A percentile compares a stretch with the other conserved stretches of the same genome.
Evolutionary conservation across 30 jellyfish, hydroid and myxozoan genomes (phyloP).

Genomic region (Cassiopea xamachana): DNA sequence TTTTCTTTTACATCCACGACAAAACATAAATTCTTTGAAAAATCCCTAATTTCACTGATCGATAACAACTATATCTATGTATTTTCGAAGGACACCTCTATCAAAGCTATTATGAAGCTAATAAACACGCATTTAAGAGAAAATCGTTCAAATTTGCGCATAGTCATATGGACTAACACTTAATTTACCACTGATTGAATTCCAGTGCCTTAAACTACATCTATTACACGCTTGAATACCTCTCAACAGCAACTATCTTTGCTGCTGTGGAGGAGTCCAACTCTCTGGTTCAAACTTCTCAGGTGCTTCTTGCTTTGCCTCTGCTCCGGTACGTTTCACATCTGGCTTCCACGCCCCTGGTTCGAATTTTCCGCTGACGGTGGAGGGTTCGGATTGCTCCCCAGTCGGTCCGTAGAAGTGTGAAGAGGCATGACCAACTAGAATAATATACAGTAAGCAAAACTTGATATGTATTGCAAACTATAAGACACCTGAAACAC

Average conservation of each 20-base stretch:
- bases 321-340: neutral
- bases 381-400: slow-evolving; percentile 41
- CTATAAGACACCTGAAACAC: too few species aligned
- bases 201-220: too few species aligned
- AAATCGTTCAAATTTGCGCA: too few species aligned
- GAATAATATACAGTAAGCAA: neutral
- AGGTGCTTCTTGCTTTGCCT: slow-evolving; percentile 5
- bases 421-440: slow-evolving; percentile 77
- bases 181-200: too few species aligned
- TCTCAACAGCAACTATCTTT: neutral
- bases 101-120: too few species aligned
- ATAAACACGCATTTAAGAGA: too few species aligned
- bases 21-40: too few species aligned
- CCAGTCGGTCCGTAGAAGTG: slow-evolving; percentile 42
- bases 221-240: neutral
- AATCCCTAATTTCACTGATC: too few species aligned
- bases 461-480: neutral
- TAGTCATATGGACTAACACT: too few species aligned
- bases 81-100: too few species aligned
- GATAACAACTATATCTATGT: too few species aligned
- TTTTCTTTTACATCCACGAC: too few species aligned
- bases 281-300: slow-evolving; percentile 62
- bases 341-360: slow-evolving; percentile 69
- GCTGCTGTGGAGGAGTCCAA: slow-evolving; percentile 73
- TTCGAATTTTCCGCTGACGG: slow-evolving; percentile 54